Evolutionary conservation across 2,888 invertebrate species (phyloP).

Genomic region (Laothoe populi): DNA sequence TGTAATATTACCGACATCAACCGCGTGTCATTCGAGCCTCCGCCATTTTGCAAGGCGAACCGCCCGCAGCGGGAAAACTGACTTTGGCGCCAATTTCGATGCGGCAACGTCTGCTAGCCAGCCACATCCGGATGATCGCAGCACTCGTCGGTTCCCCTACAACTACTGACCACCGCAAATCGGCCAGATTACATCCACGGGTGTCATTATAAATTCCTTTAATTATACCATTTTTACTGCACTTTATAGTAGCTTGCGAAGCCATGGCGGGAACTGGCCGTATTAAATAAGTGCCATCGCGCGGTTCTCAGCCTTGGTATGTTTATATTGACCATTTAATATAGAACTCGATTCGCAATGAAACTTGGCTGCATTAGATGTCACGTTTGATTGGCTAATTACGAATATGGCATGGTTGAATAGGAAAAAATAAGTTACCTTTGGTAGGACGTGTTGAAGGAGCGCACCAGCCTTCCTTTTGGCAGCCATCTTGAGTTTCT

Average conservation of each 20-base stretch:
- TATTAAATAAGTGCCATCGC: conserved; percentile 63
- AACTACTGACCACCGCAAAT: conserved; percentile 49
- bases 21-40: conserved; percentile 79
- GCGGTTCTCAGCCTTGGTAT: conserved; percentile 64
- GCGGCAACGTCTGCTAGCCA: conserved; percentile 59
- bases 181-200: conserved; percentile 50
- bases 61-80: conserved; percentile 79
- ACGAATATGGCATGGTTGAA: conserved; percentile 4
- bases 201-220: conserved; percentile 77
- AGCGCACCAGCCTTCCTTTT: conserved; percentile 90
- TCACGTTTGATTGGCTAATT: conserved; percentile 26
- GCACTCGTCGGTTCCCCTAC: conserved; percentile 35
- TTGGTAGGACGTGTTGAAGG: conserved; percentile 87
- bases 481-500: conserved; percentile 86
- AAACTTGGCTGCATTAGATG: conserved; percentile 5
- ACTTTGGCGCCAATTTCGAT: conserved; percentile 82
- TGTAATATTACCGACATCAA: conserved; percentile 50
- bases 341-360: conserved; percentile 19
- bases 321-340: conserved; percentile 52
- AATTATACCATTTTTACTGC: conserved; percentile 77
- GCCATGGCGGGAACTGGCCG: conserved; percentile 56
- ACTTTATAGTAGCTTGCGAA: conserved; percentile 58
- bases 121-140: conserved; percentile 52
- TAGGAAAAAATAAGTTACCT: conserved; percentile 62
- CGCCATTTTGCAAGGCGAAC: conserved; percentile 83